Evolutionary conservation across 2,888 invertebrate species (phyloP).

Genomic region (Cosmia trapezina): DNA sequence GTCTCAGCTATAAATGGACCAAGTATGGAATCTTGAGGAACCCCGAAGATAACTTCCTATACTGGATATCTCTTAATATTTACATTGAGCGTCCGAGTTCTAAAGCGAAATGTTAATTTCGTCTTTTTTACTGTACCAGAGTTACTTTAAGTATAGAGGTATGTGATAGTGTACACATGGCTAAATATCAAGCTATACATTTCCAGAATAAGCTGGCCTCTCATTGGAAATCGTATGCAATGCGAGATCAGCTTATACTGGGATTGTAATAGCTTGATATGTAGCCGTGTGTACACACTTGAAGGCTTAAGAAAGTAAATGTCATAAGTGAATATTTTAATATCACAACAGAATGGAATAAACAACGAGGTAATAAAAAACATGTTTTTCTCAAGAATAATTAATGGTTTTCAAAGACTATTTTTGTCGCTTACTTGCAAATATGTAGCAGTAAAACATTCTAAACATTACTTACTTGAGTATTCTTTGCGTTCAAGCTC

Average conservation of each 20-base stretch:
- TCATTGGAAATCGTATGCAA: too few relatives aligned
- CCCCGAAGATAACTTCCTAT: background rate
- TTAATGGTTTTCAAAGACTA: background rate
- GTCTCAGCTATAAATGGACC: background rate
- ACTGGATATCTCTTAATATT: background rate
- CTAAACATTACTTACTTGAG: constrained; percentile 76
- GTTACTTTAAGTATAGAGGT: background rate
- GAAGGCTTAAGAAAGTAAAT: background rate
- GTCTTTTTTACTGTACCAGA: background rate
- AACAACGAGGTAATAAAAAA: background rate
- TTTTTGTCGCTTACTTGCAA: background rate
- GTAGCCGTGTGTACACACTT: background rate
- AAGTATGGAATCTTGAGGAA: constrained; percentile 22
- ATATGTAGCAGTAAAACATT: constrained; percentile 10
- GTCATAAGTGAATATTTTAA: background rate
- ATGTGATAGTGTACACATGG: background rate
- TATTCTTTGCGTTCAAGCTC: constrained; percentile 85
- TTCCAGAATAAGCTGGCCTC: too few relatives aligned
- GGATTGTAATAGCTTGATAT: too few relatives aligned
- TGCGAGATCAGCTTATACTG: too few relatives aligned
- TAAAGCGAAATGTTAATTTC: background rate
- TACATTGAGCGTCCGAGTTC: background rate
- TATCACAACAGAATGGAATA: background rate
- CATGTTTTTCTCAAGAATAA: background rate
- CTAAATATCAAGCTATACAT: too few relatives aligned